Conservation (phyloP, 2,888 invertebrate species). For the Electrophaes corylata region DNA sequence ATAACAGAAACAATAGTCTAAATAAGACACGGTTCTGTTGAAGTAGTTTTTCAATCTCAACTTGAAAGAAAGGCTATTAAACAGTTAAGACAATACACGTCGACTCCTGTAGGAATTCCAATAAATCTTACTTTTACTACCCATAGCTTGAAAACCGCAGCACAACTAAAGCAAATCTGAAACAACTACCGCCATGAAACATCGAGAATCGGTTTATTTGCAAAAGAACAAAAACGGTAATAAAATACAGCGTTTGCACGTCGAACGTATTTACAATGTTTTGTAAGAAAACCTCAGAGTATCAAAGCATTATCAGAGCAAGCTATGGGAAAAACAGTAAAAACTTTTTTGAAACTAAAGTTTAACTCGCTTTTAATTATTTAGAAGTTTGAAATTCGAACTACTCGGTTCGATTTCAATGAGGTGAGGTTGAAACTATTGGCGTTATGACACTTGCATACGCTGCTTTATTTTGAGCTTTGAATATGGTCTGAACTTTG, state of each 20-base stretch:
- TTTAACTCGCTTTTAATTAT: too few relatives aligned
- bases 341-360: too few relatives aligned
- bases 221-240: constrained; percentile 11
- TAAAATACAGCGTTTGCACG: constrained; percentile 22
- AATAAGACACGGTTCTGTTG: not conserved
- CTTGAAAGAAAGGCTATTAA: constrained; percentile 4
- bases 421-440: not conserved
- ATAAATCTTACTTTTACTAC: constrained; percentile 26
- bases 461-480: not conserved
- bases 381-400: not conserved
- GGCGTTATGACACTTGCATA: not conserved
- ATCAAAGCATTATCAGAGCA: not conserved
- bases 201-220: constrained; percentile 26
- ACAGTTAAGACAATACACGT: constrained; percentile 10
- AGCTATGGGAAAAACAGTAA: not conserved
- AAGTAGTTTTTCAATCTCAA: not conserved
- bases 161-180: constrained; percentile 14
- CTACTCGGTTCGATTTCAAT: not conserved
- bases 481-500: not conserved
- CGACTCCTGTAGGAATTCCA: constrained; percentile 12
- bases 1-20: not conserved
- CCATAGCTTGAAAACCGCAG: constrained; percentile 6
- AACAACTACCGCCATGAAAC: constrained; percentile 15
- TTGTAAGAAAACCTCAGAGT: constrained; percentile 1
- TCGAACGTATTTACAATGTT: constrained; percentile 5